Evolutionary conservation across 2,113 vertebrate species (phyloP), one percentile per base, ranked within the genome.

Genomic region (Corythoichthys haematopterus): DNA sequence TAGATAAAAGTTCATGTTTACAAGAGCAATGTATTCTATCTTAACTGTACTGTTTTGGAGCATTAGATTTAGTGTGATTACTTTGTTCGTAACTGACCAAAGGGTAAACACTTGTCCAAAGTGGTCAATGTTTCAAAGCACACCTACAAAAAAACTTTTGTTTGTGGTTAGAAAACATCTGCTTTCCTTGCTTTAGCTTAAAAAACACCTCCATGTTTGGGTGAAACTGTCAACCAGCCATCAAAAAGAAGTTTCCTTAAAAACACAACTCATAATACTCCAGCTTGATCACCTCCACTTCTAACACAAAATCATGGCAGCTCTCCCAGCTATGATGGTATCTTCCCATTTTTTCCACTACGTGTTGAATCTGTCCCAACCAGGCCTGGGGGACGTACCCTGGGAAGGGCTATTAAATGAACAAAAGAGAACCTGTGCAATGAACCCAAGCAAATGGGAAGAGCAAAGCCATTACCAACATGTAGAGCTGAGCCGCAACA

Each of bases 331-430:
- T 75, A 79, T 63, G 75, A 87, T 81, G 64, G 74, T 84, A 83
- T 84, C 74, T 68, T 62, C 45, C 75, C 10, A 3, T 58, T 81
- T 79, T 56, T 84, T 73, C 74, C 80, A 63, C 58, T 5, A 9
- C 64, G 56, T 55, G 80, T 73, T 72, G 87, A 88, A 89, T 80
- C 80, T 82, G 87, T 91, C 86, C 87, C 66, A 71, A 71, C 65
- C 74, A 51, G 60, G 80, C 73, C 20, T 78, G 79, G 74, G 86
- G 2, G 87, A 86, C 76, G 81, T 80, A 85, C 84, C 58, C 85
- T 65, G 85, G 87, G 37, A 89, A 90, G 86, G 84, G 86, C 83
- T 81, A 89, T 90, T 88, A 89, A 85, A 83, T 6, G 76, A 85
- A 87, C 89, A 88, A 90, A 89, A 87, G 76, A 50, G 40, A 87